These are phyloP conservation scores for Phlogophora meticulosa DNA, from an alignment of 2,888 invertebrate species.

Conservation along the genomic window DNA sequence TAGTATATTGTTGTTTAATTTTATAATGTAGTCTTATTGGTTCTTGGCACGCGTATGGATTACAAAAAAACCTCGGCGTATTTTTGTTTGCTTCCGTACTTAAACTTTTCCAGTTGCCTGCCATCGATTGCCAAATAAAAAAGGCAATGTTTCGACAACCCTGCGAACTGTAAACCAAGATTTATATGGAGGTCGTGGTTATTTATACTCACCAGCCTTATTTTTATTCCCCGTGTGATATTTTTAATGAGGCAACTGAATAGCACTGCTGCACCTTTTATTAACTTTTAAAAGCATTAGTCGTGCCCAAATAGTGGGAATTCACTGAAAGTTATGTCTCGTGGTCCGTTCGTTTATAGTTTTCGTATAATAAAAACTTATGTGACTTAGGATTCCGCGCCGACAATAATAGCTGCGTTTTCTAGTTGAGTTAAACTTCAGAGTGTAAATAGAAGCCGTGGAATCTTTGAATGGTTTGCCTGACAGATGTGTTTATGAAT, in stretches of 20 bases:
- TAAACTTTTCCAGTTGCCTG: neutral
- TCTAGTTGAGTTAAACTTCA: conserved; percentile 38
- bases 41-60: neutral
- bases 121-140: conserved; percentile 57
- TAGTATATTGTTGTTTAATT: neutral
- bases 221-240: conserved; percentile 90
- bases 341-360: conserved; percentile 68
- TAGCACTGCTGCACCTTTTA: conserved; percentile 84
- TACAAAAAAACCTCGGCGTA: conserved; percentile 1
- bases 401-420: conserved; percentile 48
- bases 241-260: conserved; percentile 90
- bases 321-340: conserved; percentile 70
- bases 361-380: conserved; percentile 63
- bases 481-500: conserved; percentile 28
- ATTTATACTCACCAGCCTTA: conserved; percentile 87
- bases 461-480: conserved; percentile 44
- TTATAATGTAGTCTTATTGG: neutral
- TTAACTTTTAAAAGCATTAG: conserved; percentile 86
- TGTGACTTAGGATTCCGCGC: conserved; percentile 60
- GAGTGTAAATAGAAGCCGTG: conserved; percentile 31
- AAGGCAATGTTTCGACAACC: conserved; percentile 75
- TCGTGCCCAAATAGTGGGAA: conserved; percentile 74
- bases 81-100: conserved; percentile 13
- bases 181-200: conserved; percentile 86
- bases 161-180: conserved; percentile 86